Conservation (phyloP, 2,113 vertebrate genomes). For the Macroglossus sobrinus region DNA sequence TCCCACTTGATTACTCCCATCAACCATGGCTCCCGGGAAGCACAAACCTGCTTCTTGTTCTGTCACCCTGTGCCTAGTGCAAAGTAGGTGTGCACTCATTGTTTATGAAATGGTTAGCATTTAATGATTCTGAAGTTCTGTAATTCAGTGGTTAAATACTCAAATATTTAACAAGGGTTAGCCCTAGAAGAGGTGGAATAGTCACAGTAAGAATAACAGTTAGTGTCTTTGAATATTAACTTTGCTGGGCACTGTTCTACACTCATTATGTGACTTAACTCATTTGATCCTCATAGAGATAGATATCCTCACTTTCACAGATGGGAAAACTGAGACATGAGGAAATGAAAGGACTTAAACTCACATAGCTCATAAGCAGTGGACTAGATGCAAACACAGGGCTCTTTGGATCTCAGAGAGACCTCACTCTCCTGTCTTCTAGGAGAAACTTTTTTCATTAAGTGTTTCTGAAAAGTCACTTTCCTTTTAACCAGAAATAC, state of each 20-base stretch:
- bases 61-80: neutral
- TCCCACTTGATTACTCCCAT: neutral
- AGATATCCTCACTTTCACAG: neutral
- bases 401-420: neutral
- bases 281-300: neutral
- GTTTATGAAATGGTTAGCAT: neutral
- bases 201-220: neutral
- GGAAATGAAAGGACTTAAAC: neutral
- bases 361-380: neutral
- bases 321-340: neutral
- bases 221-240: neutral
- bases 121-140: neutral
- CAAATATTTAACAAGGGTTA: neutral
- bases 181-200: neutral
- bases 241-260: neutral
- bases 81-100: neutral
- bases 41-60: neutral
- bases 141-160: neutral
- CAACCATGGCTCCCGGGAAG: neutral
- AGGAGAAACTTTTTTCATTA: neutral
- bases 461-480: neutral
- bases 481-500: neutral
- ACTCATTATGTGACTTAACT: neutral
- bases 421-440: neutral
- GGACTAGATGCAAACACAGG: neutral